phyloP scores from a whole-genome alignment of 2,888 invertebrate genomes.

The Leuctra nigra region DNA sequence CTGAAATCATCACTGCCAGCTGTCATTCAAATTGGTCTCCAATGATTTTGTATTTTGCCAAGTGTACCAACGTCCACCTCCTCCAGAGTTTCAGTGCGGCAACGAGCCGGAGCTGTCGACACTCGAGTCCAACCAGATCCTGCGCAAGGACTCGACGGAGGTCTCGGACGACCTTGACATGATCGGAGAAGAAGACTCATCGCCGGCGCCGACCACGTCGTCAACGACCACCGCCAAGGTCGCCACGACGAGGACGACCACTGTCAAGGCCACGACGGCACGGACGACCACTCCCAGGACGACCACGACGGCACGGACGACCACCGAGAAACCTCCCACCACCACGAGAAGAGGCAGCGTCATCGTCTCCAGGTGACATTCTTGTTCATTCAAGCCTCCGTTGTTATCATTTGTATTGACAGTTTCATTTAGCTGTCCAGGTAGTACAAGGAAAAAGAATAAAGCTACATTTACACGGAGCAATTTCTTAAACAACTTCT shows the following conservation, averaged over 20 bases:
- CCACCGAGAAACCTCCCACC: slow-evolving; percentile 35
- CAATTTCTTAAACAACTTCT: no score
- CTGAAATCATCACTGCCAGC: no score
- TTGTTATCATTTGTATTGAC: no score
- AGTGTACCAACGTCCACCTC: no score
- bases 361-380: slow-evolving; percentile 11
- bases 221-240: slow-evolving; percentile 23
- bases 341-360: slow-evolving; percentile 32
- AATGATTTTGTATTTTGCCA: no score
- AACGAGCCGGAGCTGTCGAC: no score
- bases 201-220: slow-evolving; percentile 13
- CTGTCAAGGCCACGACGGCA: slow-evolving; percentile 35
- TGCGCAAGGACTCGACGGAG: slow-evolving; percentile 35
- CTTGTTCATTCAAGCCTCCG: no score
- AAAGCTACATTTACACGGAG: no score
- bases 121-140: slow-evolving; percentile 39
- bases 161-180: not conserved
- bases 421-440: no score
- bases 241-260: slow-evolving; percentile 33
- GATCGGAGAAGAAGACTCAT: not conserved
- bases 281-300: slow-evolving; percentile 32
- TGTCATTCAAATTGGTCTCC: no score
- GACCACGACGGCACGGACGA: slow-evolving; percentile 35
- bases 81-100: slow-evolving; percentile 43
- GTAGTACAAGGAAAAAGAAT: no score